phyloP scores from a whole-genome alignment of 1,140 invertebrate species.

The Helicoverpa armigera region DNA sequence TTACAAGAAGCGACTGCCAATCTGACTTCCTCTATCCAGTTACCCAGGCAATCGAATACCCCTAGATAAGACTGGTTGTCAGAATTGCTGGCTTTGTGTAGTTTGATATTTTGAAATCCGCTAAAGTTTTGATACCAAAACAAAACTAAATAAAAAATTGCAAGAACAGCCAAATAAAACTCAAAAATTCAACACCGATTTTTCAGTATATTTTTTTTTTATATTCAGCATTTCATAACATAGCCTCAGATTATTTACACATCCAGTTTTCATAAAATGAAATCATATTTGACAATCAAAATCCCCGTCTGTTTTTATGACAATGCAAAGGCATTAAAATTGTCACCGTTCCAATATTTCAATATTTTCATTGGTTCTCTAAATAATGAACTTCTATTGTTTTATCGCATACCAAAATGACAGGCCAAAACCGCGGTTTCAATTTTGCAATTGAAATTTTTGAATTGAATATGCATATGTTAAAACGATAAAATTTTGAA shows the following conservation, averaged over 20 bases:
- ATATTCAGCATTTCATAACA: too few relatives aligned
- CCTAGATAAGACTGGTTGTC: too few relatives aligned
- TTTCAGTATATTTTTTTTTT: too few relatives aligned
- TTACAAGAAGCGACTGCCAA: too few relatives aligned
- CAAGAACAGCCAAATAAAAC: too few relatives aligned
- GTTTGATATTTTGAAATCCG: too few relatives aligned
- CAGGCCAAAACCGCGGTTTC: neutral
- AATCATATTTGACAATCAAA: neutral
- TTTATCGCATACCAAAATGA: slow-evolving; percentile 6
- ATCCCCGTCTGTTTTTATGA: neutral
- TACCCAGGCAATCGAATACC: too few relatives aligned
- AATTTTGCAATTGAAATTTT: slow-evolving; percentile 1
- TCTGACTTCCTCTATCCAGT: too few relatives aligned
- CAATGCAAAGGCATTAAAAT: neutral
- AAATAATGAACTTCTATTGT: neutral
- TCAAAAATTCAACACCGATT: too few relatives aligned
- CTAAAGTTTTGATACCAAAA: too few relatives aligned
- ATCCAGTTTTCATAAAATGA: neutral
- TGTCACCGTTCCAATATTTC: neutral
- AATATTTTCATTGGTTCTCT: slow-evolving; percentile 7
- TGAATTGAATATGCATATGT: neutral
- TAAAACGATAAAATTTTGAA: neutral
- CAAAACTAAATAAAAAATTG: too few relatives aligned
- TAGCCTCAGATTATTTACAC: neutral
- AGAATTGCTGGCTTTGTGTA: too few relatives aligned